Base-by-base conservation (phyloP, 2,888 invertebrate genomes). In the Cheilosia variabilis region DNA sequence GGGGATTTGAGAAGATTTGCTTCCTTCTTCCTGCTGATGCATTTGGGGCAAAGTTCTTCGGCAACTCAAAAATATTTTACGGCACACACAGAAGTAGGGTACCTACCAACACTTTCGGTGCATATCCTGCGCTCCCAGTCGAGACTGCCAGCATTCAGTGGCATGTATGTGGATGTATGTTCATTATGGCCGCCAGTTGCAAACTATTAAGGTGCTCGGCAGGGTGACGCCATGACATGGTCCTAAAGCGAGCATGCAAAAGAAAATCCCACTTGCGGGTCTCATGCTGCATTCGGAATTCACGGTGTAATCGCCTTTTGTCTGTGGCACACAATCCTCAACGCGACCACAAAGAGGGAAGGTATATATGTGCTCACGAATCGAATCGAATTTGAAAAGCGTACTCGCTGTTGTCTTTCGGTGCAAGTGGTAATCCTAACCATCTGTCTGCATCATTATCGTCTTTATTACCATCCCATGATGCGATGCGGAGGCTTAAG, bases 381-480 rank as follows among this genome's bases (percentile, higher is more conserved):
- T 69, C 19, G 43, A 57, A 76, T 81, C 53, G 63, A 19, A 69
- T 75, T 75, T 66, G 17, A 13, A 37, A 73, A 19, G 13, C 52
- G 47, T 19, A 17, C 65, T 37, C 24, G 24, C 53, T 31, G 34
- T 22, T 45, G 69, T 69, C 37, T 65, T 43, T 4, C 19, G 19
- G 47, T 53, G 62, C 62, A 72, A 53, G 58, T 24, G 65, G 60
- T 77, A 77, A 77, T 82, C 66, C 60, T 71, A n/a, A n/a, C 22
- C 58, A 52, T 60, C 53, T 45, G 66, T 62, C 34, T 72, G 82
- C 66, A 72, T 83, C 82, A 83, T 83, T 83, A 83, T 83, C 68
- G 27, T 63, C 68, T 63, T 68, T 68, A 79, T 79, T 79, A 73
- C 68, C 62, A 73, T 66, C 37, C 72, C 41, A 19, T 53, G n/a